Base-by-base conservation (phyloP, 2,113 vertebrate genomes). In the Neogale vison region DNA sequence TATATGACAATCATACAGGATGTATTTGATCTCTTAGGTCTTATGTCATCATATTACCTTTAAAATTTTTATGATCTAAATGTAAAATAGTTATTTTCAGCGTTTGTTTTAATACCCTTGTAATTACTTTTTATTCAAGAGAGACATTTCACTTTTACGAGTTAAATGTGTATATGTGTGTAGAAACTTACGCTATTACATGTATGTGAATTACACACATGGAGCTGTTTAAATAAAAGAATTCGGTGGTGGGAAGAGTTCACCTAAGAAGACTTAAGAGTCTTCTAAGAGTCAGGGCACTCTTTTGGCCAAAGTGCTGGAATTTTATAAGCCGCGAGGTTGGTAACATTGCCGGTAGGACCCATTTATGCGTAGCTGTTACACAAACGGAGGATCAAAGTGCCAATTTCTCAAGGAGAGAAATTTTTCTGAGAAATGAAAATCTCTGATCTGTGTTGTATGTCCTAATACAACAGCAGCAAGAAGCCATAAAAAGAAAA, bases 171-270 rank as follows among this genome's bases (percentile, higher is more conserved):
- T 98, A 97, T 98, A 95, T 98, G 98, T 97, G 90, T 85, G 55
- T 90, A 94, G 90, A 97, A 88, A 93, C 47, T 79, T 97, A 95
- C 6, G 63, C 55, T 95, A 31, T 94, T n/a, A 76, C 36, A 42
- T 93, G 52, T 89, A 98, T 99, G 88, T 93, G 99, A 98, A 96
- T 98, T 97, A 98, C 96, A 98, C 98, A 96, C 98, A 98, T 98
- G 36, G 65, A 97, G 21, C 76, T 88, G 88, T 98, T 96, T 97
- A 69, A 97, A 98, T 99, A 98, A 98, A 99, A 99, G 97, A 98
- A 99, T 99, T 98, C 39, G 45, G 39, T 94, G 88, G 95, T 94
- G 94, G 92, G 65, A 92, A 59, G 76, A 95, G 50, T 80, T 93
- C 93, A 74, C 87, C 92, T 83, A 85, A 88, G 69, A 86, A 61